A percentile compares a stretch with the other conserved stretches of the same genome.
Evolutionary conservation across 92 coral and sea anemone species (phyloP).

Genomic region (Nematostella vectensis): DNA sequence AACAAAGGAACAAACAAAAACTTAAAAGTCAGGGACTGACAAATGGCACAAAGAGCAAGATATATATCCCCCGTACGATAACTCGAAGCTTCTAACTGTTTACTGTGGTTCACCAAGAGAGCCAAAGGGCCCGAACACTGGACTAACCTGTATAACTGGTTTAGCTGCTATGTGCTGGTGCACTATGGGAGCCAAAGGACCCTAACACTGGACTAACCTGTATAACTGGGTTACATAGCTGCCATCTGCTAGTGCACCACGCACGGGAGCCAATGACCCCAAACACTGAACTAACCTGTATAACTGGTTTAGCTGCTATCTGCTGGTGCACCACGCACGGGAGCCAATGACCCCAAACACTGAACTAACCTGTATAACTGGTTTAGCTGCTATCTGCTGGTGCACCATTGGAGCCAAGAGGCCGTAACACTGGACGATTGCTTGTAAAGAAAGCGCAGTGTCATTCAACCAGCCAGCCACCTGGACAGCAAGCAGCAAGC

Average conservation of each 20-base stretch:
- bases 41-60: not conserved
- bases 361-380: conserved; percentile 84
- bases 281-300: conserved; percentile 86
- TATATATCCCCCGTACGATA: too few species aligned
- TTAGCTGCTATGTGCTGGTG: too few species aligned
- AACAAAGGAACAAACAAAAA: conserved; percentile 1
- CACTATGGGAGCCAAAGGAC: too few species aligned
- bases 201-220: conserved; percentile 1
- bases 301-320: conserved; percentile 85
- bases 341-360: conserved; percentile 85
- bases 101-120: conserved; percentile 9
- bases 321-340: conserved; percentile 80
- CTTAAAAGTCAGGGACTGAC: not conserved
- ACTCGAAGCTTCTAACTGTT: too few species aligned
- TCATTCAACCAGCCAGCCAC: conserved; percentile 93
- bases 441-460: conserved; percentile 74
- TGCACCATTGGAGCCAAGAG: conserved; percentile 83
- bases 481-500: conserved; percentile 75
- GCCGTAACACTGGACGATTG: conserved; percentile 87
- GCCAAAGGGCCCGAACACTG: too few species aligned
- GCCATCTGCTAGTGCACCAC: too few species aligned
- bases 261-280: too few species aligned
- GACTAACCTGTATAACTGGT: conserved; percentile 4
- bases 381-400: conserved; percentile 82
- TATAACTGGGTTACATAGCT: too few species aligned